Percentiles rank a stretch among this genome's conserved stretches.
These are phyloP conservation scores for Prochilodus magdalenae DNA, from an alignment of 2,113 vertebrate genomes.

Conservation along the genomic window DNA sequence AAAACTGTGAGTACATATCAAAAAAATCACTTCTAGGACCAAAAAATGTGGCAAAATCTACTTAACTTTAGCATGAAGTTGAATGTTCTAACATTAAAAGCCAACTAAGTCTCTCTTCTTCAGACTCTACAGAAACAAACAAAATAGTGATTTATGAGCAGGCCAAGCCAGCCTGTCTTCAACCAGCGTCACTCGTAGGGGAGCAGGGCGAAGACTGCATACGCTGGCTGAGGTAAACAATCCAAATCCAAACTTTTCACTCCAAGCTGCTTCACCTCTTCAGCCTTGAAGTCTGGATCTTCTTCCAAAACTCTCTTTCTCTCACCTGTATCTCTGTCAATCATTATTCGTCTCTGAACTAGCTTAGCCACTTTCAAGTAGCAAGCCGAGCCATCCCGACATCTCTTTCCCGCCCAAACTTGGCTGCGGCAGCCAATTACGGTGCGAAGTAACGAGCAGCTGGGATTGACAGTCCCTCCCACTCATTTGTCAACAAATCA, in stretches of 20 bases:
- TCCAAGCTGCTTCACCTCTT: constrained; percentile 65
- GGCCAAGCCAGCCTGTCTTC: not conserved
- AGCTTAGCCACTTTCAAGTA: constrained; percentile 70
- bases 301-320: constrained; percentile 25
- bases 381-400: constrained; percentile 55
- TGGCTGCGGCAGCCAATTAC: constrained; percentile 77
- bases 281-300: constrained; percentile 68
- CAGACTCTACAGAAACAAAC: not conserved
- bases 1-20: too few relatives aligned
- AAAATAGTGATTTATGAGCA: too few relatives aligned
- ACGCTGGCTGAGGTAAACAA: constrained; percentile 42
- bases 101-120: not conserved
- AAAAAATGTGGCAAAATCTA: too few relatives aligned
- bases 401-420: constrained; percentile 56
- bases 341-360: constrained; percentile 75
- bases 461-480: constrained; percentile 81
- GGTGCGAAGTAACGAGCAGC: constrained; percentile 76
- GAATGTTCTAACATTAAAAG: not conserved
- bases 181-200: not conserved
- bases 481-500: constrained; percentile 85
- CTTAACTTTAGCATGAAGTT: not conserved
- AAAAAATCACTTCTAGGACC: too few relatives aligned
- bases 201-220: constrained; percentile 8
- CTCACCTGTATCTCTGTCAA: constrained; percentile 70
- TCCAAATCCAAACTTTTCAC: constrained; percentile 74